Conservation (phyloP, 2,113 vertebrate species). For the Illadopsis cleaveri region DNA sequence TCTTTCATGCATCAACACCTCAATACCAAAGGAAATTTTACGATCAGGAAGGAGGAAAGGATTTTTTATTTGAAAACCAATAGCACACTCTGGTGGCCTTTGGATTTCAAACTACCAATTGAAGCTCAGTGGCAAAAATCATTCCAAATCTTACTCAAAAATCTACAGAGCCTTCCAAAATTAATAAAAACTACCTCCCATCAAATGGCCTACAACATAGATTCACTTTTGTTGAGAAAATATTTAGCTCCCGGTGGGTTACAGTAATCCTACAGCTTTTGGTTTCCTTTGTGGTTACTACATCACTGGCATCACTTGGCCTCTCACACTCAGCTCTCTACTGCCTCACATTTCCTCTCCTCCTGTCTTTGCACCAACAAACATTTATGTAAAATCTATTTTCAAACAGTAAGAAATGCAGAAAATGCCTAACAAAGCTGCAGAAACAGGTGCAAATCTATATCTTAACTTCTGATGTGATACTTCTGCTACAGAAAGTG, state of each 20-base stretch:
- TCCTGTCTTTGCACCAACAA: neutral
- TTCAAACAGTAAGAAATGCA: neutral
- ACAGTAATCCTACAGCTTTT: neutral
- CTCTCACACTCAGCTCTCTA: neutral
- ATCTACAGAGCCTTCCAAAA: neutral
- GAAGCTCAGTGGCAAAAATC: neutral
- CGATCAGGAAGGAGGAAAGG: neutral
- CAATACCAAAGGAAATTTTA: neutral
- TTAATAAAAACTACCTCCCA: neutral
- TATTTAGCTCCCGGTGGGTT: neutral
- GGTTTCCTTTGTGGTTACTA: neutral
- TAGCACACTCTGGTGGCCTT: slow-evolving; percentile 78
- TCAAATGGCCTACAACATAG: neutral
- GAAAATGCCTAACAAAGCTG: neutral
- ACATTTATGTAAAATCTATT: neutral
- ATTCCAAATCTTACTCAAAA: neutral
- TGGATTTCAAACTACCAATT: neutral
- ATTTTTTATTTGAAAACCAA: slow-evolving; percentile 54
- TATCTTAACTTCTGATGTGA: neutral
- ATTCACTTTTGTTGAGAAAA: neutral
- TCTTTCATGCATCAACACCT: neutral
- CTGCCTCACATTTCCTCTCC: neutral
- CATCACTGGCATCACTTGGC: neutral
- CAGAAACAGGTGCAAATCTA: neutral
- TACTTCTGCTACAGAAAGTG: neutral